Base-by-base conservation (phyloP, 1,140 invertebrate genomes). In the Acromyrmex charruanus region DNA sequence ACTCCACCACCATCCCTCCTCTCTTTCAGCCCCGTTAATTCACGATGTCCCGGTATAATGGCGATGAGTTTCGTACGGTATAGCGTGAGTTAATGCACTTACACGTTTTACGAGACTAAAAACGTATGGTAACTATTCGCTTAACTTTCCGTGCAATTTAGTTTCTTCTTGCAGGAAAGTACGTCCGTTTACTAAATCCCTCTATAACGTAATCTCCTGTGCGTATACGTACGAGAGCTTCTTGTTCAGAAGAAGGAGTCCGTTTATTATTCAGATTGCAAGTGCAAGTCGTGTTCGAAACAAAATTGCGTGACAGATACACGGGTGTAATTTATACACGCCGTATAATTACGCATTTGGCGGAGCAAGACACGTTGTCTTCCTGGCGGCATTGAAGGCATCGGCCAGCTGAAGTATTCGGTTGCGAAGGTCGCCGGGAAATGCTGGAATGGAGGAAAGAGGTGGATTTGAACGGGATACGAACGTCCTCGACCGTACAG, bases 361-460 rank as follows among this genome's bases (percentile, higher is more conserved):
- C 35, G 31, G 65, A 21, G 72, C 28, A 28, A 63, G 35, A 25
- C 31, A 58, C 44, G 71, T 39, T 16, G 44, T 84, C 77, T 84
- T 89, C 77, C 72, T 39, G 89, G 12, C 66, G 89, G 59, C 88
- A 88, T 89, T 90, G 89, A 77, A 77, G 59, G 55, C 61, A 71
- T 68, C 77, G 61, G 14, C 25, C 44, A 44, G 25, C 28, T 68
- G 59, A 16, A 49, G 28, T 55, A 69, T 65, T 66, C 25, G 61
- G 68, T 58, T 59, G 25, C 58, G 75, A 90, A 90, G 88, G 89
- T 79, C 86, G 61, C 3, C 63, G 39, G 69, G 89, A 90, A 90
- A 89, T 74, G 65, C 84, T 80, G 86, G 84, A 89, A 88, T 79
- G n/a, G 55, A 55, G 77, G 66, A 89, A 90, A 86, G n/a, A 5